Percentiles rank a stretch among this genome's conserved stretches.
phyloP scores from a whole-genome alignment of 1,140 invertebrate species.

The Drosophila bocqueti region DNA sequence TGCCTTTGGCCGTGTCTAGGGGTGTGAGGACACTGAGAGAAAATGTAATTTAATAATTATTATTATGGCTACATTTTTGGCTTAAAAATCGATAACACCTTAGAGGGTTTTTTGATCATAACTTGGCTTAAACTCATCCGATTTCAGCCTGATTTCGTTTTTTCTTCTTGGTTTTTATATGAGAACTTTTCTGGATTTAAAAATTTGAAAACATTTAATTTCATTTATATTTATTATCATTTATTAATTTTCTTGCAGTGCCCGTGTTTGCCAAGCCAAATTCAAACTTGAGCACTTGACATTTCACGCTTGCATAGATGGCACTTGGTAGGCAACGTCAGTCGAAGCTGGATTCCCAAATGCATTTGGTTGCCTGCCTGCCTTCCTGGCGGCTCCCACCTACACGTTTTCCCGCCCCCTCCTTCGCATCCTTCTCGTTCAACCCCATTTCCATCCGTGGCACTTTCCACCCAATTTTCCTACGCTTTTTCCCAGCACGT shows the following conservation, averaged over 20 bases:
- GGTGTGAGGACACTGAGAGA: background rate
- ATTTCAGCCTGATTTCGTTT: too few relatives aligned
- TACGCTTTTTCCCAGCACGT: background rate
- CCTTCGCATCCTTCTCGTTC: background rate
- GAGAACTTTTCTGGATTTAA: too few relatives aligned
- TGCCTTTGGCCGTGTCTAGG: constrained; percentile 18
- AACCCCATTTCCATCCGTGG: constrained; percentile 14
- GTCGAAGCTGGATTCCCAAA: constrained; percentile 44
- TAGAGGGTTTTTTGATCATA: too few relatives aligned
- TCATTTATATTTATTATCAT: background rate
- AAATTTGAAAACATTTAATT: too few relatives aligned
- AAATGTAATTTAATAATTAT: background rate
- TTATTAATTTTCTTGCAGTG: background rate
- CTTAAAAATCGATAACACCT: too few relatives aligned
- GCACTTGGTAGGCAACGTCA: constrained; percentile 49
- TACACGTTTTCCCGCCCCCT: background rate
- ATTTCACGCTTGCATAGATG: constrained; percentile 74
- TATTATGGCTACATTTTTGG: too few relatives aligned
- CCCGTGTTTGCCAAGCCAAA: constrained; percentile 61
- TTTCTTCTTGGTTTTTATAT: too few relatives aligned
- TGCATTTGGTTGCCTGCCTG: constrained; percentile 21
- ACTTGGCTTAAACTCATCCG: too few relatives aligned
- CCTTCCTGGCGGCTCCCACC: background rate
- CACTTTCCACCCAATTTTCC: constrained; percentile 11
- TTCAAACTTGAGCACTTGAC: constrained; percentile 76